Evolutionary conservation across 2,888 invertebrate species (phyloP).

Genomic region (Formica aserva): DNA sequence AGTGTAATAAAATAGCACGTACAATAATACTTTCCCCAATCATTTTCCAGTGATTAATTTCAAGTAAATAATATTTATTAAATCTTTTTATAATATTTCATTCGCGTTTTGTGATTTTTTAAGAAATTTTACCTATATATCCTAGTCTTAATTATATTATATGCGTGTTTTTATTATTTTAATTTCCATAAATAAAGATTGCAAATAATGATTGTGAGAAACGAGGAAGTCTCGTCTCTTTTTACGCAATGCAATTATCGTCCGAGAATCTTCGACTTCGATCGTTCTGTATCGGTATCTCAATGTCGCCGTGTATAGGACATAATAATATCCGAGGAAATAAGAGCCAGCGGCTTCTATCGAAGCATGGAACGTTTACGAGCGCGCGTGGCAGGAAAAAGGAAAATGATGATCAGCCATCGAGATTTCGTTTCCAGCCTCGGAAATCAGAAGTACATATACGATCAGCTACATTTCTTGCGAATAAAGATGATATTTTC

Average conservation of each 20-base stretch:
- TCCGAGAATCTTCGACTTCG: constrained; percentile 20
- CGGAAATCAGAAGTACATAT: background rate
- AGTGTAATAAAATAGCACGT: background rate
- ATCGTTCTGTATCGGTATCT: constrained; percentile 36
- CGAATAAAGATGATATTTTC: constrained; percentile 39
- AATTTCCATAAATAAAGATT: background rate
- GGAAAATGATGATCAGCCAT: constrained; percentile 47
- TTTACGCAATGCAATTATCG: constrained; percentile 12
- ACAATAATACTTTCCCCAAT: background rate
- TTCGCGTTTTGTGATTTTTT: background rate
- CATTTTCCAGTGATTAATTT: background rate
- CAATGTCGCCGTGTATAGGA: constrained; percentile 36
- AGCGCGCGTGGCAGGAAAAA: constrained; percentile 29
- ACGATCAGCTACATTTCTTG: constrained; percentile 29
- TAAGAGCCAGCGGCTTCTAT: constrained; percentile 49
- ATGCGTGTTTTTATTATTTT: background rate
- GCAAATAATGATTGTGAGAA: background rate
- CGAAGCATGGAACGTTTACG: constrained; percentile 51
- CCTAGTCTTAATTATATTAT: background rate
- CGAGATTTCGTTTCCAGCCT: constrained; percentile 54
- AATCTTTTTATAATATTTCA: background rate
- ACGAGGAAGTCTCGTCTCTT: background rate
- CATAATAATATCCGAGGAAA: constrained; percentile 56
- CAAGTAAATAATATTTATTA: constrained; percentile 1
- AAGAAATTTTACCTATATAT: background rate